Base-by-base conservation (phyloP, 1,140 invertebrate species). In the Radopholus similis region DNA sequence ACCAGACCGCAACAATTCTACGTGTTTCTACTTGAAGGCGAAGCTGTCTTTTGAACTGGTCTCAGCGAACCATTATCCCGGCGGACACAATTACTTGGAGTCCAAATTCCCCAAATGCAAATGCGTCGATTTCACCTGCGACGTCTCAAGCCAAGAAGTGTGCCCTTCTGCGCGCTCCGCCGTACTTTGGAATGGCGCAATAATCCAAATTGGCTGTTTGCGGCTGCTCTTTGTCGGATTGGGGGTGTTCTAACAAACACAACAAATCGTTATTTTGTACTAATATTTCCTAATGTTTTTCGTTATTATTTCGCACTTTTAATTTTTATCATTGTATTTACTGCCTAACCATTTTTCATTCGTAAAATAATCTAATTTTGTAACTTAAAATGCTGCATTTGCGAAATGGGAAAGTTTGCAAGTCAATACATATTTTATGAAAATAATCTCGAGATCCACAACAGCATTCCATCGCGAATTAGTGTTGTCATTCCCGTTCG, bases 151-250 rank as follows among this genome's bases (percentile, higher is more conserved):
- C 18, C 58, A 62, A 47, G 21, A 34, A 68, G 42, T 68, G 64
- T 54, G 18, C 51, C 66, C 28, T 26, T n/a, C 9, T 37, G 23
- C n/a, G 28, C 37, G 28, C 30, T 68, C 64, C 40, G n/a, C 38
- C 35, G 54, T 42, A 23, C 28, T 68, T 2, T 37, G 66, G 35
- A 66, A 62, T 37, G 66, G 66, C 34, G 63, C 66, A 15, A 34
- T 68, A 55, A 55, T 68, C 23, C 64, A 23, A 23, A 34, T 68
- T 38, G 66, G 66, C 21, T 68, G 66, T 68, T 28, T 68, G 23
- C 21, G 44, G 28, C 38, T 68, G 18, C 32, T 63, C 21, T 68
- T 68, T 68, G 47, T 69, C 40, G 26, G 47, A 13, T 64, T 64
- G n/a, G 47, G 63, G 5, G 49, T 55, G 35, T 35, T 53, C 3